A percentile compares a stretch with the other conserved stretches of the same genome.
phyloP scores from a whole-genome alignment of 2,797 vertebrate species.

The Acipenser ruthenus region DNA sequence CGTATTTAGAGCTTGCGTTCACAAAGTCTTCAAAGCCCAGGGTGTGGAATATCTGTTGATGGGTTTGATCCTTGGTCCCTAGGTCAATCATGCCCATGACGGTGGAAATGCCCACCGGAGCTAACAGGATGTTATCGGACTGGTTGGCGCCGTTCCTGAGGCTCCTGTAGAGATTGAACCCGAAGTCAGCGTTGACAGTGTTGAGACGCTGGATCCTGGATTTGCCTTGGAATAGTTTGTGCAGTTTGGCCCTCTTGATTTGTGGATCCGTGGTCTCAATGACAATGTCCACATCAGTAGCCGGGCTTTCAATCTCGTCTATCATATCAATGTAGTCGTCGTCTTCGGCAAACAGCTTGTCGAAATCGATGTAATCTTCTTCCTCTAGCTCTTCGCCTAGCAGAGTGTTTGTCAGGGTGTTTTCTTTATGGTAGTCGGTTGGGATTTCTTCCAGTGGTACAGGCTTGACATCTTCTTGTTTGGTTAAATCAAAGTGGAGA shows the following conservation, averaged over 20 bases:
- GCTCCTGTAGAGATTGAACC: slow-evolving; percentile 80
- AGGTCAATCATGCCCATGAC: slow-evolving; percentile 91
- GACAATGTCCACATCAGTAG: slow-evolving; percentile 65
- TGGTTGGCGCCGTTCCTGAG: slow-evolving; percentile 66
- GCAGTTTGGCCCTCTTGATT: slow-evolving; percentile 65
- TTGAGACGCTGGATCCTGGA: slow-evolving; percentile 87
- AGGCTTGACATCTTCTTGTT: slow-evolving; percentile 15
- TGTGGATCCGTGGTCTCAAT: slow-evolving; percentile 63
- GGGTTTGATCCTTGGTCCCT: slow-evolving; percentile 64
- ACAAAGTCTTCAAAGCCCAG: slow-evolving; percentile 82
- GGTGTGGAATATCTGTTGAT: slow-evolving; percentile 67
- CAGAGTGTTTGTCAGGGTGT: slow-evolving; percentile 86
- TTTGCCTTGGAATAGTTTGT: slow-evolving; percentile 78
- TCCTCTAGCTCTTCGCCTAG: slow-evolving; percentile 79
- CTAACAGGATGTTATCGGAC: slow-evolving; percentile 82
- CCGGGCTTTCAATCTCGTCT: slow-evolving; percentile 69
- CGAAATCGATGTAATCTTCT: slow-evolving; percentile 86
- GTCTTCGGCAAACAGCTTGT: slow-evolving; percentile 68
- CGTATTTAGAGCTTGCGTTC: slow-evolving; percentile 84
- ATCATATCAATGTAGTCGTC: slow-evolving; percentile 64
- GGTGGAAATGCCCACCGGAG: slow-evolving; percentile 88
- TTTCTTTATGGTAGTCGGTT: slow-evolving; percentile 77
- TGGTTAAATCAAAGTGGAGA: slow-evolving; percentile 49
- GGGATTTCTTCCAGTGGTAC: slow-evolving; percentile 49
- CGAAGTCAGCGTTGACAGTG: slow-evolving; percentile 78